Base-by-base conservation (phyloP, 53 echinoderm and acorn worm species). In the Pentamera pediparva region DNA sequence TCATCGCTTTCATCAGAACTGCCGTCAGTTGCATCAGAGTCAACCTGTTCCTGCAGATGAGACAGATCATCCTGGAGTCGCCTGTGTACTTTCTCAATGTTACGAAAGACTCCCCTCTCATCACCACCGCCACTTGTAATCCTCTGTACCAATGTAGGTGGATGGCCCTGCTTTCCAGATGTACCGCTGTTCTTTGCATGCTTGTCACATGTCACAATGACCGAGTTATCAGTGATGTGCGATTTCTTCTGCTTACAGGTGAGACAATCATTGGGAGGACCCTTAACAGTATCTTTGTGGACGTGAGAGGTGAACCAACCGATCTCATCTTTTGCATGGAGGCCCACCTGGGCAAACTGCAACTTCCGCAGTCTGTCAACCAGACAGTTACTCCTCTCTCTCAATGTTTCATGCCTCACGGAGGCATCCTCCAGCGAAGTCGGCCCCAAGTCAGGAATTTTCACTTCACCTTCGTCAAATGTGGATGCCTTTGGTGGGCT, bases 1-100 rank as follows among this genome's bases (percentile, higher is more conserved):
- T 88, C 90, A 80, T 85, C 87, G 54, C 88, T 88, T 65, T 95
- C 96, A 30, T 89, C 93, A 22, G 96, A 95, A 63, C 96, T 95
- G 75, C 88, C 85, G 59, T 95, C 96, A 9, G 96, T 95, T 58
- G 83, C 96, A 79, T 95, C 90, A 73, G 87, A 85, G 78, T 95
- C 96, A 15, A 91, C 59, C 29, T 81, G 74, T 33, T 59, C 75
- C 58, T 95, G 84, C 18, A 84, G 76, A 78, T 95, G 96, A 32
- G 74, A 65, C 29, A 93, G 69, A 39, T 84, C 75, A 10, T 83
- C 49, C 18, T 59, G 69, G 19, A 93, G 77, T 38, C 79, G 81
- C 39, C 75, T 76, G 24, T 74, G 73, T 5, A 86, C 81, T 38
- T 78, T 61, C 41, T 84, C 83, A 6, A 89, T 81, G 28, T 75